These are phyloP conservation scores for Camelus bactrianus DNA, from an alignment of 2,113 vertebrate species.

Conservation along the genomic window DNA sequence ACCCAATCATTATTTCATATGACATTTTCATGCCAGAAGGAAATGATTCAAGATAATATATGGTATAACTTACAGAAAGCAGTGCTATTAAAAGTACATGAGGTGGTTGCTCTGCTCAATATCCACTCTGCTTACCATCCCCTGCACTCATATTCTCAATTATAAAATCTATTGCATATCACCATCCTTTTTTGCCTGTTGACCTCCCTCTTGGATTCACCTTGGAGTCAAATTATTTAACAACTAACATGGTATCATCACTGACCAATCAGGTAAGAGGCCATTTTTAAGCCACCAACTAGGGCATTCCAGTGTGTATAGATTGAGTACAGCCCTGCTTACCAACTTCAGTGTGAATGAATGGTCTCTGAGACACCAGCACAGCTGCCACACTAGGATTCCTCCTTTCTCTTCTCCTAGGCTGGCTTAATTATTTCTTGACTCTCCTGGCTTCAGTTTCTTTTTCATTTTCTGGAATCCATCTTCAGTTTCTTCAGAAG, in stretches of 20 bases:
- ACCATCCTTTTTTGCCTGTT: background rate
- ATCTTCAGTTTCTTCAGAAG: slow-evolving; percentile 21
- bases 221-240: background rate
- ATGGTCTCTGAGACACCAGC: background rate
- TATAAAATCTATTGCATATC: background rate
- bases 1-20: slow-evolving; percentile 57
- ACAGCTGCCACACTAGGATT: background rate
- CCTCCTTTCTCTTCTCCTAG: background rate
- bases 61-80: slow-evolving; percentile 20
- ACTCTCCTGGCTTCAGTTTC: background rate
- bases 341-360: accelerated
- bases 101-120: background rate
- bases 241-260: background rate
- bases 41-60: slow-evolving; percentile 60
- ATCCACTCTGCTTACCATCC: background rate
- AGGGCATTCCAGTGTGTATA: background rate
- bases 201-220: background rate
- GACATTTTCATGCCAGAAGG: slow-evolving; percentile 57
- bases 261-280: background rate
- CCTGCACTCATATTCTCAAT: background rate
- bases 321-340: background rate
- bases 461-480: background rate
- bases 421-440: background rate
- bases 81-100: background rate
- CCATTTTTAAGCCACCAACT: background rate